A percentile compares a stretch with the other conserved stretches of the same genome.
These are phyloP conservation scores for Falco biarmicus DNA, from an alignment of 2,797 vertebrate genomes.

Conservation along the genomic window DNA sequence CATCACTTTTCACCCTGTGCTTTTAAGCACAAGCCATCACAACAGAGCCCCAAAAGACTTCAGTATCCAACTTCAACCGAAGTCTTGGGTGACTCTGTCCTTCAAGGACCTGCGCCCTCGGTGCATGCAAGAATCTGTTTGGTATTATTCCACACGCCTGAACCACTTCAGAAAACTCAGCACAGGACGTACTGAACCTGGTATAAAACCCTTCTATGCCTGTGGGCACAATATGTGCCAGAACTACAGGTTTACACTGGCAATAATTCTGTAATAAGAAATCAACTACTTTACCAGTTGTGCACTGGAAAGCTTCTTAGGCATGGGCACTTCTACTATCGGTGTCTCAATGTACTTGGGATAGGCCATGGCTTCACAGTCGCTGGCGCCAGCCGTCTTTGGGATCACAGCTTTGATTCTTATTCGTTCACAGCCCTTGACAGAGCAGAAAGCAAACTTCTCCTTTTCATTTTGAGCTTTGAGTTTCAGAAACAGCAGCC, in stretches of 20 bases:
- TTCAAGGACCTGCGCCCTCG: not conserved
- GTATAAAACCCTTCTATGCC: not conserved
- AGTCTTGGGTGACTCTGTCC: not conserved
- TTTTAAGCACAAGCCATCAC: not conserved
- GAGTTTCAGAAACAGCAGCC: constrained; percentile 90
- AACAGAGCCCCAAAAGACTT: not conserved
- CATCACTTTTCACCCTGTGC: not conserved
- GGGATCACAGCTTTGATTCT: constrained; percentile 90
- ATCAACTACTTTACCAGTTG: constrained; percentile 80
- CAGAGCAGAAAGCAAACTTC: constrained; percentile 91
- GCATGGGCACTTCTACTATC: constrained; percentile 90
- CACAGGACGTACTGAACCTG: not conserved
- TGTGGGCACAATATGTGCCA: not conserved
- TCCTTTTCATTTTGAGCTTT: constrained; percentile 89
- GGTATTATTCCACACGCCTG: not conserved
- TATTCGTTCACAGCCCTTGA: constrained; percentile 91
- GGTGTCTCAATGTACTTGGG: constrained; percentile 87
- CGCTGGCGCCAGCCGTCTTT: constrained; percentile 81
- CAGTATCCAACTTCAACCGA: not conserved
- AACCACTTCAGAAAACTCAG: not conserved
- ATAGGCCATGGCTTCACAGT: constrained; percentile 88
- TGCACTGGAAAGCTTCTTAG: constrained; percentile 81
- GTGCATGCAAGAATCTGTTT: not conserved
- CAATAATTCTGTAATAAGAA: not conserved
- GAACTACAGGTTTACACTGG: not conserved